phyloP scores from a whole-genome alignment of 2,888 invertebrate species.

The Mesorhabditis sp. region DNA sequence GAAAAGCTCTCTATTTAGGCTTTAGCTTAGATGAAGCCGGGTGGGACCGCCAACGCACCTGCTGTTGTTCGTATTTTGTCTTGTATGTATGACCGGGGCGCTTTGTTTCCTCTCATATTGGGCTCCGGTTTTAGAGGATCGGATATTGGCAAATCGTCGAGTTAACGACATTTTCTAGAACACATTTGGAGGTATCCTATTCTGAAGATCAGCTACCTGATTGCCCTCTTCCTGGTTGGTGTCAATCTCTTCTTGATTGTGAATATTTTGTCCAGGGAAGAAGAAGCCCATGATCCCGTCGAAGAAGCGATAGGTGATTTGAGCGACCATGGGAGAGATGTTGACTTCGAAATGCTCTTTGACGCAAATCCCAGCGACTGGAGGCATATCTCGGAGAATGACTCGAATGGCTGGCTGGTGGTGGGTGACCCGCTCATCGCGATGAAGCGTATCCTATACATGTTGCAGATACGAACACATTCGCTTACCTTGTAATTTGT shows the following conservation, averaged over 20 bases:
- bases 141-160: constrained; percentile 24
- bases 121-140: not conserved
- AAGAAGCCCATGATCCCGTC: constrained; percentile 71
- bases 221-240: constrained; percentile 23
- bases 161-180: constrained; percentile 37
- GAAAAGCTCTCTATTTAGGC: too few species aligned
- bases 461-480: not conserved
- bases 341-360: constrained; percentile 89
- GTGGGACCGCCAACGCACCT: constrained; percentile 13
- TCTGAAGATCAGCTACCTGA: not conserved
- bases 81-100: not conserved
- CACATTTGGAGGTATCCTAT: not conserved
- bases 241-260: constrained; percentile 43
- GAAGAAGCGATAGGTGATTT: constrained; percentile 67
- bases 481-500: constrained; percentile 72
- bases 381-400: constrained; percentile 82
- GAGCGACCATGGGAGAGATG: constrained; percentile 64
- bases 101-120: not conserved
- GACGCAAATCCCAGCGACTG: constrained; percentile 96
- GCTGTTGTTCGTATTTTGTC: constrained; percentile 16
- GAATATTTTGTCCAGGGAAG: constrained; percentile 82
- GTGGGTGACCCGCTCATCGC: constrained; percentile 66
- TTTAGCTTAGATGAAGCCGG: not conserved
- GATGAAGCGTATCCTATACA: constrained; percentile 8
- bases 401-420: constrained; percentile 86